Conservation (phyloP, 2,113 vertebrate species). For the Rallus limicola region DNA sequence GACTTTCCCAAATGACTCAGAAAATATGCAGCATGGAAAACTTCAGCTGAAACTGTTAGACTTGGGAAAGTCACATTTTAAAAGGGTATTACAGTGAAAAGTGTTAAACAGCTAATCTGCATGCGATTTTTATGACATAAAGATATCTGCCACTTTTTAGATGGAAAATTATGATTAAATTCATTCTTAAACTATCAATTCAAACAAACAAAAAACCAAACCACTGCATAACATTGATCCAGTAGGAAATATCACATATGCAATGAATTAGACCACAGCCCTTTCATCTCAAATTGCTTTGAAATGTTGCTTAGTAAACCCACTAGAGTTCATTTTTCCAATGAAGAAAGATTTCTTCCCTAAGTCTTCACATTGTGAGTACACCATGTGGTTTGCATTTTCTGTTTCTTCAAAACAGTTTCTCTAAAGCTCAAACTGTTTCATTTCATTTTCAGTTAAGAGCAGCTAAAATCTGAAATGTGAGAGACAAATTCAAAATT, state of each 20-base stretch:
- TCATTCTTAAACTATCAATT: neutral
- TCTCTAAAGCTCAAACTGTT: neutral
- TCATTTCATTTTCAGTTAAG: conserved; percentile 1
- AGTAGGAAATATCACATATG: conserved; percentile 53
- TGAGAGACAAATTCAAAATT: neutral
- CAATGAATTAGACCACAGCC: conserved; percentile 33
- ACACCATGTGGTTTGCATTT: conserved; percentile 49
- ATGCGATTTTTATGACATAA: neutral
- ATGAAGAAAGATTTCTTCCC: conserved; percentile 2
- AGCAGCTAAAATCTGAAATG: neutral
- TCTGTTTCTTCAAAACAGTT: neutral
- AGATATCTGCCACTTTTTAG: neutral
- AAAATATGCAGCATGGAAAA: neutral
- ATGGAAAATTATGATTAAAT: neutral
- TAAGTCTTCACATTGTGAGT: neutral
- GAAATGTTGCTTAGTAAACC: conserved; percentile 27
- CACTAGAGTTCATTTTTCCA: conserved; percentile 24
- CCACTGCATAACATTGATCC: neutral
- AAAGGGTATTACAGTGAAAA: neutral
- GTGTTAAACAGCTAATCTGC: neutral
- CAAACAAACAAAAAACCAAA: neutral
- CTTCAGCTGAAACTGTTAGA: neutral
- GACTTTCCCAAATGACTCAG: neutral
- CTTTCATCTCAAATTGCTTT: conserved; percentile 59
- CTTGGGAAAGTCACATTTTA: neutral